Conservation (phyloP, 2,888 invertebrate species). For the Drosophila eohydei region DNA sequence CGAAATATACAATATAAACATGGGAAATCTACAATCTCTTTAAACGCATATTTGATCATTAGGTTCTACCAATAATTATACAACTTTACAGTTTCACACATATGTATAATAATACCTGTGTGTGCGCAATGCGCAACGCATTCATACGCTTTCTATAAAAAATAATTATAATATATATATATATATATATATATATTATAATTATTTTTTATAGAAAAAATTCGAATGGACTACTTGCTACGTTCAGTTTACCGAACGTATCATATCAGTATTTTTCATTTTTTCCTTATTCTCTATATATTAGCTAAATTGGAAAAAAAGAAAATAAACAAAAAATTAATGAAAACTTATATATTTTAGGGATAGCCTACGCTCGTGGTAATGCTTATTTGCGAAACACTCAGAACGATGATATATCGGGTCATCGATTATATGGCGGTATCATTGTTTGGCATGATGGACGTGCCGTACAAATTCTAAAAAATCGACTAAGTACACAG, state of each 20-base stretch:
- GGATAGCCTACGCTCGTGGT: slow-evolving; percentile 89
- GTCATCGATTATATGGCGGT: slow-evolving; percentile 81
- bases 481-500: slow-evolving; percentile 71
- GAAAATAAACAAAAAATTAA: background rate
- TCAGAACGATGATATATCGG: slow-evolving; percentile 74
- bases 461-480: slow-evolving; percentile 79
- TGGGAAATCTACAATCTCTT: too few relatives aligned
- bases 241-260: too few relatives aligned
- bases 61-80: too few relatives aligned
- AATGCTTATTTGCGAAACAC: slow-evolving; percentile 85
- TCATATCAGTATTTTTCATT: background rate
- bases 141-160: too few relatives aligned
- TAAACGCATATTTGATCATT: too few relatives aligned
- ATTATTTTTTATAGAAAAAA: too few relatives aligned
- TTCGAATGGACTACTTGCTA: too few relatives aligned
- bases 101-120: too few relatives aligned
- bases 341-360: slow-evolving; percentile 16
- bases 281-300: background rate
- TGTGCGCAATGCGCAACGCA: too few relatives aligned
- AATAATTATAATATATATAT: too few relatives aligned
- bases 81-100: too few relatives aligned
- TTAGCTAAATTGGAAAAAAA: background rate
- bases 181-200: too few relatives aligned
- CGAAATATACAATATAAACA: background rate
- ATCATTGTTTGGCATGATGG: slow-evolving; percentile 72